Conservation (phyloP, 1,140 invertebrate species). For the Apis laboriosa region DNA sequence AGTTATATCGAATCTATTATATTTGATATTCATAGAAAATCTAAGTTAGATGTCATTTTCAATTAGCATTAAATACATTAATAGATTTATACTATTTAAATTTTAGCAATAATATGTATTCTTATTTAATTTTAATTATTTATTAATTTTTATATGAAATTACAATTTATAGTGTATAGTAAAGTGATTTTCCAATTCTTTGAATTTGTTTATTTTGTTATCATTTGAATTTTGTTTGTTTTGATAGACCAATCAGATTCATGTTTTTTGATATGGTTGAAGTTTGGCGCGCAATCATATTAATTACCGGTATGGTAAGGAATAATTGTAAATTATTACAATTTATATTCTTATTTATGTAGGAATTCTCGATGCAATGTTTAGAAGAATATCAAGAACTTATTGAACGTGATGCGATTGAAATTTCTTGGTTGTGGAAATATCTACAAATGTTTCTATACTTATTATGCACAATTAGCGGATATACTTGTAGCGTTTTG, state of each 20-base stretch:
- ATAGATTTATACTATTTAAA: neutral
- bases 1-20: constrained; percentile 32
- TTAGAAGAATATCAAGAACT: constrained; percentile 63
- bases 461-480: constrained; percentile 47
- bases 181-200: neutral
- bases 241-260: constrained; percentile 23
- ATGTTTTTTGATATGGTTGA: constrained; percentile 21
- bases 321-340: neutral
- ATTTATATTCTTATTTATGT: too few relatives aligned
- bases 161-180: neutral
- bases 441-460: constrained; percentile 54
- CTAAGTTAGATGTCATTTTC: neutral
- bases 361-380: constrained; percentile 40
- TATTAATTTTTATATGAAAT: too few relatives aligned
- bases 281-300: constrained; percentile 46
- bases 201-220: constrained; percentile 1
- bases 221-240: constrained; percentile 34
- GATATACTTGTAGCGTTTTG: constrained; percentile 62
- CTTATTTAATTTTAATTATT: neutral
- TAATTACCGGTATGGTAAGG: neutral
- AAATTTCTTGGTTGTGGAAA: constrained; percentile 70
- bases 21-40: neutral
- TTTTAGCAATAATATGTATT: neutral
- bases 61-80: neutral
- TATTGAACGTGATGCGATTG: constrained; percentile 56